Percentiles rank a stretch among this genome's conserved stretches.
Conservation (phyloP, 2,113 vertebrate genomes). For the Xiphorhynchus elegans region DNA sequence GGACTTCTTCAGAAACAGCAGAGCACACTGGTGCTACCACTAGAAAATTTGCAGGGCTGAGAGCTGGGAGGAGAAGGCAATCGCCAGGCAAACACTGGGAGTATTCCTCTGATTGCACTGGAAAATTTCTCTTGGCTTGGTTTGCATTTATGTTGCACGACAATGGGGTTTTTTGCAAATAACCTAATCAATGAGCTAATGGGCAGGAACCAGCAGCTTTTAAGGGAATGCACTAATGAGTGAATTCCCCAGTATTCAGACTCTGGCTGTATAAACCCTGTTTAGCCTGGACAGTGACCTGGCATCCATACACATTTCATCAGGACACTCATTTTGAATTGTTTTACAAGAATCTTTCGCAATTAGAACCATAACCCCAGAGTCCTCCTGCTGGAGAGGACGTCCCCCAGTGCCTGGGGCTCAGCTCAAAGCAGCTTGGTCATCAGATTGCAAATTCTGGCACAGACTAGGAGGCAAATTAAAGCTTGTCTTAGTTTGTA, state of each 20-base stretch:
- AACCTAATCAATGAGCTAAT: constrained; percentile 5
- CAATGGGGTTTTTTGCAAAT: neutral
- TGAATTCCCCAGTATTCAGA: constrained; percentile 7
- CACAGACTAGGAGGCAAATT: neutral
- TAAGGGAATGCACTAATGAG: constrained; percentile 27
- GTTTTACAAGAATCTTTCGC: constrained; percentile 51
- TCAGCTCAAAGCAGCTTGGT: neutral
- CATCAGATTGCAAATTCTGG: constrained; percentile 25
- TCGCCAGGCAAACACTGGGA: neutral
- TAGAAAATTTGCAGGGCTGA: neutral
- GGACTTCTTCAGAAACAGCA: neutral
- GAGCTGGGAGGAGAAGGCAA: neutral
- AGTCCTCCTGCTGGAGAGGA: neutral
- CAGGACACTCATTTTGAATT: neutral
- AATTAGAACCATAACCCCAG: constrained; percentile 7
- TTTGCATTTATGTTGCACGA: neutral
- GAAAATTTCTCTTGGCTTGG: neutral
- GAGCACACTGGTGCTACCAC: neutral
- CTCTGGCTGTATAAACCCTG: neutral
- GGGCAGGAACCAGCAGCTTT: neutral
- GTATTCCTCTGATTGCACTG: neutral
- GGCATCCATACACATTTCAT: constrained; percentile 7
- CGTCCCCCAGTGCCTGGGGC: rapidly evolving
- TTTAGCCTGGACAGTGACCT: constrained; percentile 35
- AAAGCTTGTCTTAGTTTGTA: neutral